Conservation (phyloP, 2,113 vertebrate genomes). For the Felis chaus region DNA sequence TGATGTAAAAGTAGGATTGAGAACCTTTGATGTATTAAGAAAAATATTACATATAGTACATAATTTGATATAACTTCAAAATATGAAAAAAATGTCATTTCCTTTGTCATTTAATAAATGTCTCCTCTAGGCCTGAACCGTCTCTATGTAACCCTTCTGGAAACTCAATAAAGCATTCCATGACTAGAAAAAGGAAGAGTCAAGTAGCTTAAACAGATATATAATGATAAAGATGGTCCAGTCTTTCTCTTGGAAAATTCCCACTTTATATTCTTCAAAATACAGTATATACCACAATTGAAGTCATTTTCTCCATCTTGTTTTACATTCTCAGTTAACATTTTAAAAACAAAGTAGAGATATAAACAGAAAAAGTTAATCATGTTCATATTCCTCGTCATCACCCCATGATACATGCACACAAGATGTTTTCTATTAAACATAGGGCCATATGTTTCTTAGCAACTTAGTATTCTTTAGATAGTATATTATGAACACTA, state of each 20-base stretch:
- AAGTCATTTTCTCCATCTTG: neutral
- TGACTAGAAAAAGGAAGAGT: neutral
- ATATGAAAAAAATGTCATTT: neutral
- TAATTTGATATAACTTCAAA: neutral
- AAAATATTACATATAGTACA: neutral
- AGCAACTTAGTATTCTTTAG: constrained; percentile 16
- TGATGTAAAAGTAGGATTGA: neutral
- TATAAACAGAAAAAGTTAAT: neutral
- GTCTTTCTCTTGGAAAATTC: neutral
- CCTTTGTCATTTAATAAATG: neutral
- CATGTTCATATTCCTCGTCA: neutral
- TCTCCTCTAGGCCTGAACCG: neutral
- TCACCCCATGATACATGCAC: neutral
- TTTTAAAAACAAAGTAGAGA: neutral
- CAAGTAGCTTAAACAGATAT: neutral
- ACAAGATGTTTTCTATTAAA: constrained; percentile 21
- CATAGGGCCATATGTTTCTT: neutral
- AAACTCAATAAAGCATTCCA: neutral
- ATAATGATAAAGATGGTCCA: neutral
- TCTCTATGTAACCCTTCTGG: neutral
- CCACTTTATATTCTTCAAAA: neutral
- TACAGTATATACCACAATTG: neutral
- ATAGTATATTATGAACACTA: neutral
- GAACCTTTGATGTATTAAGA: neutral
- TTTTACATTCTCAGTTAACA: neutral